Base-by-base conservation (phyloP, 2,888 invertebrate genomes). In the Pachycephus smyrnensis region DNA sequence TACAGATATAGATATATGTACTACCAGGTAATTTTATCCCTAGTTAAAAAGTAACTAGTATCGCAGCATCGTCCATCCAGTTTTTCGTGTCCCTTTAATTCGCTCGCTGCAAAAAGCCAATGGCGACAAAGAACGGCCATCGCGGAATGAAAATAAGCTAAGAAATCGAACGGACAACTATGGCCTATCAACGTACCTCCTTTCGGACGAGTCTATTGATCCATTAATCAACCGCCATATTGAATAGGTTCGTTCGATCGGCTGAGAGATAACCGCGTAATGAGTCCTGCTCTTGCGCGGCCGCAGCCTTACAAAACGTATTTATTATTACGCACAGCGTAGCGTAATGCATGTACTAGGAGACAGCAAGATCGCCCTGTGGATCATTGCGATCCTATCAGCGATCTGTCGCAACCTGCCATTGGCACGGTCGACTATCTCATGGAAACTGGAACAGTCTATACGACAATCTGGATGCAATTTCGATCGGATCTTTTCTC, bases 181-280 rank as follows among this genome's bases (percentile, higher is more conserved):
- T 35, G 37, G 69, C 55, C 69, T 73, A 75, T 77, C 73, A 68
- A 73, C 74, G 76, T n/a, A 68, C 55, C 77, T 55, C 55, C 55
- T 76, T 73, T 76, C 76, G 78, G 73, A 80, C 78, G 78, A 79
- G 79, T 75, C 79, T 80, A 80, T 84, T 86, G 86, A 85, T 87
- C 89, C 90, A 90, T 90, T 90, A 90, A 90, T 90, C 90, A 90
- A 89, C 84, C 86, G 83, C 83, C 86, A 84, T 83, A 83, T 83
- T 83, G 86, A 86, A 86, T 84, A 86, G 85, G 82, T 82, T 84
- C 89, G 86, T 88, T 88, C 87, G 90, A 90, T 89, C 89, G 85
- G 78, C 79, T 82, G 81, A 82, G 82, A 88, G 90, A 90, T 90
- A 89, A 85, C 86, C 83, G 83, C 86, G 89, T 90, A 90, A 90